phyloP scores from a whole-genome alignment of 2,113 vertebrate species.

The Istiophorus platypterus region DNA sequence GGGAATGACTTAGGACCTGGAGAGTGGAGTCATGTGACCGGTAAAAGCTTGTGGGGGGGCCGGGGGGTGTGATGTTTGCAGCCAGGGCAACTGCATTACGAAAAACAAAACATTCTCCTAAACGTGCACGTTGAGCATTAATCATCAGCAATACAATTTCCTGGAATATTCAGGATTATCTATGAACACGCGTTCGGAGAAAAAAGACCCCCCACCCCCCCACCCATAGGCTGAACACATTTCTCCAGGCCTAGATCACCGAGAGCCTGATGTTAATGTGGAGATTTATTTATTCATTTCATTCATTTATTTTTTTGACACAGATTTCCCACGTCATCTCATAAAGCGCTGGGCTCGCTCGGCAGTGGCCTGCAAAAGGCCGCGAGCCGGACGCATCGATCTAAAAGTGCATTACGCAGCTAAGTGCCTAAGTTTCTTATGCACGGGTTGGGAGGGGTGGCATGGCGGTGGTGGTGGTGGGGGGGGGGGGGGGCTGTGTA shows the following conservation, averaged over 20 bases:
- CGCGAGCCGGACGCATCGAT: not conserved
- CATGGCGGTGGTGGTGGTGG: no score
- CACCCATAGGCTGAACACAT: not conserved
- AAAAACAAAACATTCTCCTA: not conserved
- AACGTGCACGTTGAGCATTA: not conserved
- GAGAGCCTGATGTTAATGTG: slow-evolving; percentile 6
- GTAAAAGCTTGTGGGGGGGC: not conserved
- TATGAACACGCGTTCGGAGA: not conserved
- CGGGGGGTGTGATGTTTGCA: no score
- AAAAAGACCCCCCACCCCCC: not conserved
- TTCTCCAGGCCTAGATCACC: not conserved
- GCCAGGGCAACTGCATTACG: not conserved
- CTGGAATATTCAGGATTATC: not conserved
- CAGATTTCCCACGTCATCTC: slow-evolving; percentile 19
- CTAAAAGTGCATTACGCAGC: no score
- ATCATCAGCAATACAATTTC: not conserved
- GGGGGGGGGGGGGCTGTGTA: no score
- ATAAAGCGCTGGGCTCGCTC: no score
- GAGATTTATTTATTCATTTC: no score
- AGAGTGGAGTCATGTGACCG: slow-evolving; percentile 8
- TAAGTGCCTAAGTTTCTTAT: slow-evolving; percentile 19
- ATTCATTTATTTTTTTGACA: slow-evolving; percentile 19
- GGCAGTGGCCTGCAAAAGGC: slow-evolving; percentile 29
- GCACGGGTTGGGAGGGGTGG: not conserved
- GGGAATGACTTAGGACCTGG: slow-evolving; percentile 41